Evolutionary conservation across 1,140 invertebrate genomes (phyloP).

Genomic region (Agrypnia vestita): DNA sequence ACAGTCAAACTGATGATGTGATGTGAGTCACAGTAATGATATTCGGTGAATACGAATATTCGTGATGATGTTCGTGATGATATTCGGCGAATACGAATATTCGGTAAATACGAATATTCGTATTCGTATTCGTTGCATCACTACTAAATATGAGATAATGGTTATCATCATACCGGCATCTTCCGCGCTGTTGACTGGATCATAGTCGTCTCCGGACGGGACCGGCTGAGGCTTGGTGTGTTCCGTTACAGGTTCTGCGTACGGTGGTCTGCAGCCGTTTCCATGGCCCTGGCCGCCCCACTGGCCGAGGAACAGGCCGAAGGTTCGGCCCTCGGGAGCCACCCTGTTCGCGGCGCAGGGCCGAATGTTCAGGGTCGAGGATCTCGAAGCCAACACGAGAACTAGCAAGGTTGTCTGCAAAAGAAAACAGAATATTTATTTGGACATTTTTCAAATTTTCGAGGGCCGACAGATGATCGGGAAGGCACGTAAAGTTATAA

Average conservation of each 20-base stretch:
- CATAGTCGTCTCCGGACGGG: conserved; percentile 42
- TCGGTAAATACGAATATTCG: too few relatives aligned
- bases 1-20: too few relatives aligned
- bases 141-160: too few relatives aligned
- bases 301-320: conserved; percentile 44
- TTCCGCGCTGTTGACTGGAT: conserved; percentile 56
- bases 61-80: too few relatives aligned
- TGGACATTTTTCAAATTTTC: too few relatives aligned
- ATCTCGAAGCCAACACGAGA: not conserved
- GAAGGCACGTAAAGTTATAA: too few relatives aligned
- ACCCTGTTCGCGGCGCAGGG: conserved; percentile 32
- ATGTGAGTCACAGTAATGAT: too few relatives aligned
- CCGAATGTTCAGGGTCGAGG: not conserved
- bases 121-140: too few relatives aligned
- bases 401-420: not conserved
- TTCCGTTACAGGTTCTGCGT: not conserved
- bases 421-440: not conserved
- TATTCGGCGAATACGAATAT: too few relatives aligned
- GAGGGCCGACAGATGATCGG: too few relatives aligned
- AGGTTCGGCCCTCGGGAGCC: conserved; percentile 46
- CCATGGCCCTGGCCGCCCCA: not conserved
- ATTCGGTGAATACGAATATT: too few relatives aligned
- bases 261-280: conserved; percentile 11
- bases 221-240: not conserved
- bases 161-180: conserved; percentile 30